phyloP scores from a whole-genome alignment of 2,797 vertebrate species.

The Acrossocheilus fasciatus region DNA sequence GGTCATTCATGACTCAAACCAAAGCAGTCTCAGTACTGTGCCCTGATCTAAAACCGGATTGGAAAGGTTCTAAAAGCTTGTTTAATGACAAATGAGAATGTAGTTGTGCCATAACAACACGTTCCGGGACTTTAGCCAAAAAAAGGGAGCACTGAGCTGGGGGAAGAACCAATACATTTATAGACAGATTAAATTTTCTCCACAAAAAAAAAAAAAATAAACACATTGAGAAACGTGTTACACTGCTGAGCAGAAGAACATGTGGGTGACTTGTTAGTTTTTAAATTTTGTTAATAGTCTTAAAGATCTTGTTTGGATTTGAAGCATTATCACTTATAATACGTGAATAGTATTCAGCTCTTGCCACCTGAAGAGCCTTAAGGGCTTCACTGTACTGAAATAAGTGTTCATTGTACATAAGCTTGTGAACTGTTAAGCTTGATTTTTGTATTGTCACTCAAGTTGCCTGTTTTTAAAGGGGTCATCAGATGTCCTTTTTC shows the following conservation, averaged over 20 bases:
- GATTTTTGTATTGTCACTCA: background rate
- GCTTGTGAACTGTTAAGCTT: background rate
- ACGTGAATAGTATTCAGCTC: background rate
- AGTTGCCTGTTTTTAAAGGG: background rate
- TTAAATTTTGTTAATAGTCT: background rate
- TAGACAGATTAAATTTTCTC: background rate
- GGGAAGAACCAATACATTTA: background rate
- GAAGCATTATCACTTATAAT: background rate
- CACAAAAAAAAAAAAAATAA: background rate
- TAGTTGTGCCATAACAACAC: background rate
- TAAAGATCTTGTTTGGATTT: background rate
- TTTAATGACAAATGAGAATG: background rate
- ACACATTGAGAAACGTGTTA: background rate
- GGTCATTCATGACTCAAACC: background rate
- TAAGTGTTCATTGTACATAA: background rate
- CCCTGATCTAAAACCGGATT: background rate
- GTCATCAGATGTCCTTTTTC: too few species aligned
- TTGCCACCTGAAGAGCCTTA: background rate
- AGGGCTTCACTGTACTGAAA: background rate
- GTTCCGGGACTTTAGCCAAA: background rate
- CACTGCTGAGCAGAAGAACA: background rate
- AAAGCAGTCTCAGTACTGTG: background rate
- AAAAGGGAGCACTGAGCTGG: background rate
- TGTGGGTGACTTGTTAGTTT: background rate
- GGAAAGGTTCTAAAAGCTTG: background rate